A percentile compares a stretch with the other conserved stretches of the same genome.
phyloP scores from a whole-genome alignment of 2,113 vertebrate species.

The Phalacrocorax aristotelis region DNA sequence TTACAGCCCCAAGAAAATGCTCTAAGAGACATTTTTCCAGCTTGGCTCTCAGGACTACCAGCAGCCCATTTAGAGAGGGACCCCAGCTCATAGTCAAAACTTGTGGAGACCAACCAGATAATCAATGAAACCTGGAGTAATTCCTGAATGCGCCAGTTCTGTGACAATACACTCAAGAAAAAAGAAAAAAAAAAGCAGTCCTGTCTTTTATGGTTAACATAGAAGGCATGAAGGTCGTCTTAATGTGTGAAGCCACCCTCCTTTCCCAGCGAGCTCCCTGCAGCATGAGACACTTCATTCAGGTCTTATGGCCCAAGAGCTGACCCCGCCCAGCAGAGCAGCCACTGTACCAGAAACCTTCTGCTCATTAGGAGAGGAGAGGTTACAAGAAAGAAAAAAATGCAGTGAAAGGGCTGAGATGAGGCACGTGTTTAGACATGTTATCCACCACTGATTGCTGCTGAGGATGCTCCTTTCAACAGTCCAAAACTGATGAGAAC shows the following conservation, averaged over 20 bases:
- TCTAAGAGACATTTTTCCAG: not conserved
- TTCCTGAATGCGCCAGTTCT: not conserved
- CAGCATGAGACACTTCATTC: not conserved
- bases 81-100: not conserved
- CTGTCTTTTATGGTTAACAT: too few relatives aligned
- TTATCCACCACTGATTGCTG: not conserved
- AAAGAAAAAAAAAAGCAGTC: not conserved
- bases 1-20: not conserved
- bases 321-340: not conserved
- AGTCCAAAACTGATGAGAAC: not conserved
- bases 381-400: not conserved
- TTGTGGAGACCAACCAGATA: not conserved
- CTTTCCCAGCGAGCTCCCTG: not conserved
- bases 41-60: not conserved
- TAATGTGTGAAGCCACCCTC: not conserved
- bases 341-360: not conserved
- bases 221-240: not conserved
- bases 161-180: too few relatives aligned
- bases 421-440: not conserved
- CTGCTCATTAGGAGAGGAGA: not conserved
- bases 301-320: not conserved
- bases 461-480: not conserved
- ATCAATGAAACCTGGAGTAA: not conserved
- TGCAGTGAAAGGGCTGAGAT: not conserved
- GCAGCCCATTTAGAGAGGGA: not conserved